Evolutionary conservation across 2,113 vertebrate genomes (phyloP).

Genomic region (Hystrix brachyura): DNA sequence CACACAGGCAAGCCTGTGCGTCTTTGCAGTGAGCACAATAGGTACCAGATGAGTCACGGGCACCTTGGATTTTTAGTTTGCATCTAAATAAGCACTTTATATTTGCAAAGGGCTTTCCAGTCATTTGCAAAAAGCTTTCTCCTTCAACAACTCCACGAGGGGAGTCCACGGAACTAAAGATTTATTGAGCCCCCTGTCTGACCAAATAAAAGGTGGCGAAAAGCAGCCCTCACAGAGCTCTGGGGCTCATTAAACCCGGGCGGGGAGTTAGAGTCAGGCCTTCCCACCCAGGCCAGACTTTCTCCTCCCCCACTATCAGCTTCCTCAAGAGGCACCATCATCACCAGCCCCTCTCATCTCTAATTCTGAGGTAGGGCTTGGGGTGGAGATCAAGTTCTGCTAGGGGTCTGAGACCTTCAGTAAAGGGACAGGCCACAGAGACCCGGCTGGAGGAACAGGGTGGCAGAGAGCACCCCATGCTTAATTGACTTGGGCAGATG

Average conservation of each 20-base stretch:
- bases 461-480: neutral
- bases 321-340: neutral
- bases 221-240: conserved; percentile 73
- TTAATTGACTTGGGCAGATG: neutral
- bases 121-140: conserved; percentile 84
- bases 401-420: neutral
- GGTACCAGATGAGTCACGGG: conserved; percentile 85
- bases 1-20: conserved; percentile 80
- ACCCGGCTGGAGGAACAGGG: neutral
- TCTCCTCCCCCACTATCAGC: neutral
- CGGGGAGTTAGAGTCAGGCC: conserved; percentile 62
- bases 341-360: neutral
- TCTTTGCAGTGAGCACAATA: conserved; percentile 82
- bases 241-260: conserved; percentile 81
- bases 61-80: conserved; percentile 85
- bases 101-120: conserved; percentile 83
- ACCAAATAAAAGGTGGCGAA: conserved; percentile 82
- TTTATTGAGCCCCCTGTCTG: conserved; percentile 85
- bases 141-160: conserved; percentile 81
- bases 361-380: neutral
- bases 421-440: neutral
- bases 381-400: neutral
- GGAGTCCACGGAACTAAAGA: conserved; percentile 83
- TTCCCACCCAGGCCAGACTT: conserved; percentile 58
- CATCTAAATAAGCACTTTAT: conserved; percentile 87